Base-by-base conservation (phyloP, 2,113 vertebrate species). In the Sinocyclocheilus anophthalmus region DNA sequence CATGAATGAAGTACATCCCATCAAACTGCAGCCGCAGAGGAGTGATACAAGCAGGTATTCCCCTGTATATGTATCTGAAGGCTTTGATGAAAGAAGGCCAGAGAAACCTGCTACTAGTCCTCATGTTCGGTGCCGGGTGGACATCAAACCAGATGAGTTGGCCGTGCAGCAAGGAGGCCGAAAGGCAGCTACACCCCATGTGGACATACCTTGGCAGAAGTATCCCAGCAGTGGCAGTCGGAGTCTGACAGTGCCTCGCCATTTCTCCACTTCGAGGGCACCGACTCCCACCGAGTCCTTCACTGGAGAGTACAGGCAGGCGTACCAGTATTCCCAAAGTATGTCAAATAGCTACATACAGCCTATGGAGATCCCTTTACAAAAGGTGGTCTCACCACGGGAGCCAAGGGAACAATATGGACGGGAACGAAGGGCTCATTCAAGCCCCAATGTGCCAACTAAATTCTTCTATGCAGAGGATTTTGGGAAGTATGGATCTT, bases 391-490 rank as follows among this genome's bases (percentile, higher is more conserved):
- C 0, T 96, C 95, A 24, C 94, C 96, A 0, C 90, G 94, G 65
- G 91, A 93, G 39, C 85, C 87, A 26, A 89, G 93, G 89, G 95
- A 96, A 79, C 96, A 95, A 48, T 92, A 94, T 0, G 95, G 95
- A 18, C 93, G 95, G 61, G 96, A 97, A 84, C 94, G 93, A 37
- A 93, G 95, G 91, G 94, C 95, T 87, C 97, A 96, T 88, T 89
- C 95, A 0, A 94, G 95, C 37, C 92, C 96, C 0, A 93, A 95
- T 0, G 94, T 96, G 87, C 97, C 97, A 57, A 95, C 96, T 26
- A 97, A 96, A 65, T 97, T 96, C 88, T 97, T 97, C 95, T 98
- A 98, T 10, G 93, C 96, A 0, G 97, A 98, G 81, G 97, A 97
- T 63, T 86, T 96, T 0, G 91, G 92, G 0, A 93, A 94, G 76